phyloP scores from a whole-genome alignment of 92 coral and sea anemone genomes.

The Phenganax marumi region DNA sequence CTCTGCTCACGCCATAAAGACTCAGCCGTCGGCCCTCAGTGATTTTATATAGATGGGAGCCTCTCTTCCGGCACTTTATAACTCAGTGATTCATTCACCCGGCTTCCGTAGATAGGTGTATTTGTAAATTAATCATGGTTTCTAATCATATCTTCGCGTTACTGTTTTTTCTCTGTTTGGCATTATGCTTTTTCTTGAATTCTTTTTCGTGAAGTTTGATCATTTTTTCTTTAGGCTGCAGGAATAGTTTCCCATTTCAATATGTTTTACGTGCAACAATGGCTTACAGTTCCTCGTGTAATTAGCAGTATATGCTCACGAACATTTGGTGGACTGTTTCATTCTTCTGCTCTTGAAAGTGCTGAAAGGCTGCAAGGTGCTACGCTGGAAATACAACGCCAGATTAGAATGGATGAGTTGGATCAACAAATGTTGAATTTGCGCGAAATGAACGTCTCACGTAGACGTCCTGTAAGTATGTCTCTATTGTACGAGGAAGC shows the following conservation, averaged over 20 bases:
- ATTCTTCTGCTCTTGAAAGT: conserved; percentile 38
- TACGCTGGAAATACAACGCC: conserved; percentile 84
- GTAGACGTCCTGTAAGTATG: conserved; percentile 26
- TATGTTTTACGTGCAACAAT: conserved; percentile 68
- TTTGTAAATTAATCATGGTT: no score
- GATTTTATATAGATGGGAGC: no score
- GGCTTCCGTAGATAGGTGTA: no score
- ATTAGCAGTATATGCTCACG: conserved; percentile 56
- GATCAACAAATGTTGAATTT: conserved; percentile 81
- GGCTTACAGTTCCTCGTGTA: conserved; percentile 75
- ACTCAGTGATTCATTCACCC: background rate
- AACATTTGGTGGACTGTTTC: conserved; percentile 62
- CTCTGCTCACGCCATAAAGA: no score
- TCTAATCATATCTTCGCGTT: background rate
- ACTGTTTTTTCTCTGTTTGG: background rate
- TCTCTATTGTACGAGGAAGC: background rate
- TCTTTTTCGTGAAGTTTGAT: background rate
- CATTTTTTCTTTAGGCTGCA: conserved; percentile 59
- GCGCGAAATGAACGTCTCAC: conserved; percentile 16
- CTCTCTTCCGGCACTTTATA: background rate
- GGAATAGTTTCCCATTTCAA: conserved; percentile 77
- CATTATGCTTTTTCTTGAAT: background rate
- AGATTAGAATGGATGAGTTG: conserved; percentile 81
- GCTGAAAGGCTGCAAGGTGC: conserved; percentile 79
- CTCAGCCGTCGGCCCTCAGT: no score